These are phyloP conservation scores for Jaculus jaculus DNA, from an alignment of 2,113 vertebrate species.

Conservation along the genomic window DNA sequence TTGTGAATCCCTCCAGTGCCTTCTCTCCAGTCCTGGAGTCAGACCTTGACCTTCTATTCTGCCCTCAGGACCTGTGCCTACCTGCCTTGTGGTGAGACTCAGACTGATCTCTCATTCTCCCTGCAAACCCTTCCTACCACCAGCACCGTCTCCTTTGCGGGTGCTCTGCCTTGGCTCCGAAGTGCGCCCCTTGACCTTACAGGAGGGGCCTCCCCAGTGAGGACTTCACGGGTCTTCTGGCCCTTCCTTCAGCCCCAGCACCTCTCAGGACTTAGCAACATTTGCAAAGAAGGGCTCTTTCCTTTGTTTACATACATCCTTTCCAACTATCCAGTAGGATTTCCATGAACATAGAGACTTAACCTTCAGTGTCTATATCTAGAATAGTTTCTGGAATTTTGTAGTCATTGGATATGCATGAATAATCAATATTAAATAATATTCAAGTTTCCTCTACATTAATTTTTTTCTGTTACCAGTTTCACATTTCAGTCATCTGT, in stretches of 20 bases:
- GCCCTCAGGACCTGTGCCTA: rapidly evolving
- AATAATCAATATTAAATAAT: neutral
- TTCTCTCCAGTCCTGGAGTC: neutral
- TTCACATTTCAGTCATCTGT: neutral
- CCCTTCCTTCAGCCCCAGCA: neutral
- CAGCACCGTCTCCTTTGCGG: rapidly evolving
- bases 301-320: neutral
- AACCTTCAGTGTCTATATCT: neutral
- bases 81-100: neutral
- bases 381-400: neutral
- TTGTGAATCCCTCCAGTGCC: too few relatives aligned
- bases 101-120: rapidly evolving
- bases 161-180: neutral
- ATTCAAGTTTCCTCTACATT: neutral
- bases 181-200: neutral
- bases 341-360: neutral
- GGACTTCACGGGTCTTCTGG: too few relatives aligned
- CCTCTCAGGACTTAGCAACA: neutral
- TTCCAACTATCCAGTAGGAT: neutral
- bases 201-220: too few relatives aligned
- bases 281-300: rapidly evolving
- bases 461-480: neutral
- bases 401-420: neutral
- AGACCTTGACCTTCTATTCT: neutral
- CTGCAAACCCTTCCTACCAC: rapidly evolving